Evolutionary conservation across 2,888 invertebrate genomes (phyloP).

Genomic region (Mythimna lalbum): DNA sequence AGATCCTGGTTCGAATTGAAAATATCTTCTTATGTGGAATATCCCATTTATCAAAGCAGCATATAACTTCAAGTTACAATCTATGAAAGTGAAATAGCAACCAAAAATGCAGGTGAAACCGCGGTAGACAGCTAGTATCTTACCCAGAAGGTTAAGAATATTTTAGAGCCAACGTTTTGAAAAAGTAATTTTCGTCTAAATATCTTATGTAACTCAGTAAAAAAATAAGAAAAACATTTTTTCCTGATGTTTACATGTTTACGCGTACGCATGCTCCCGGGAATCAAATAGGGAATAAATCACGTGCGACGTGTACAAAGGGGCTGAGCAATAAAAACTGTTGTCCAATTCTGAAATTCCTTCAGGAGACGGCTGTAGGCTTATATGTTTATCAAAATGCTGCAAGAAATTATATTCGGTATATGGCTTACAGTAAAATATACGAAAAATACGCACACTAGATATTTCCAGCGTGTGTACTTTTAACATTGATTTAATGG

Average conservation of each 20-base stretch:
- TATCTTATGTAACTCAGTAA: constrained; percentile 22
- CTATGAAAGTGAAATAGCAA: too few species aligned
- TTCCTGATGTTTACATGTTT: constrained; percentile 57
- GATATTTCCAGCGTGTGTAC: too few species aligned
- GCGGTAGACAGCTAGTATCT: neutral
- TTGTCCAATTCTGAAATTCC: constrained; percentile 61
- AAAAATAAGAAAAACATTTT: constrained; percentile 42
- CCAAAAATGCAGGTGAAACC: too few species aligned
- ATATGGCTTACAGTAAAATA: too few species aligned
- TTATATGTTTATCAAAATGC: constrained; percentile 35
- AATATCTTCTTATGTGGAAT: too few species aligned
- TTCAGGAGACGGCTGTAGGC: constrained; percentile 27
- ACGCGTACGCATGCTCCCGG: constrained; percentile 57
- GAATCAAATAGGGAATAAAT: constrained; percentile 62
- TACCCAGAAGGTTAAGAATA: neutral
- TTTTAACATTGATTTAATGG: too few species aligned
- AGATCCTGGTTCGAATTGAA: too few species aligned
- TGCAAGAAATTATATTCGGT: neutral
- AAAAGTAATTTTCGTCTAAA: constrained; percentile 21
- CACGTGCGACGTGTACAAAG: constrained; percentile 60
- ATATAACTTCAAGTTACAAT: too few species aligned
- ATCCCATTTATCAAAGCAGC: too few species aligned
- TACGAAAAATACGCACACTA: too few species aligned
- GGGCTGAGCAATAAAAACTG: constrained; percentile 57
- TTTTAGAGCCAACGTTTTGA: neutral